Percentiles rank a stretch among this genome's conserved stretches.
These are phyloP conservation scores for Elmis aenea DNA, from an alignment of 2,888 invertebrate species.

Conservation along the genomic window DNA sequence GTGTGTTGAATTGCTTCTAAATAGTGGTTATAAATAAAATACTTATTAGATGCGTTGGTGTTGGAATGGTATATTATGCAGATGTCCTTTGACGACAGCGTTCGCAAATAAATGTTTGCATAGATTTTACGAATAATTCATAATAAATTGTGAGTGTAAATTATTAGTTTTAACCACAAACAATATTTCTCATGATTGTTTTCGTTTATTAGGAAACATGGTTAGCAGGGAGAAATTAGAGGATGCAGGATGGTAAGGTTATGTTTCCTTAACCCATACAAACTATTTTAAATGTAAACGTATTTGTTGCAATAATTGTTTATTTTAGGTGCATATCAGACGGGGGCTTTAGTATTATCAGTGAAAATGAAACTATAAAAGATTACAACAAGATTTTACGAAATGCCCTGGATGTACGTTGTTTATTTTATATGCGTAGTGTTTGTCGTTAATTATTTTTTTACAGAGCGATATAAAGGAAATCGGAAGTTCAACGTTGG, in stretches of 20 bases:
- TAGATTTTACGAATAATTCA: too few relatives aligned
- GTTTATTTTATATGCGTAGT: conserved; percentile 7
- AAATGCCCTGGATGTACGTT: conserved; percentile 67
- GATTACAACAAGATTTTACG: conserved; percentile 50
- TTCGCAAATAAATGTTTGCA: too few relatives aligned
- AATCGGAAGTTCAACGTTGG: conserved; percentile 69
- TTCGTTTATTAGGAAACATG: too few relatives aligned
- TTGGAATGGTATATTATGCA: too few relatives aligned
- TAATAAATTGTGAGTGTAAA: too few relatives aligned
- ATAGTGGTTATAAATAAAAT: too few relatives aligned
- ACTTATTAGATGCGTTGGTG: too few relatives aligned
- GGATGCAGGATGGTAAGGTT: conserved; percentile 45
- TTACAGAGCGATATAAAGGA: conserved; percentile 73
- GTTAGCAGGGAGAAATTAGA: conserved; percentile 1
- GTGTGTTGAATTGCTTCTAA: too few relatives aligned
- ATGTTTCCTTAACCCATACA: conserved; percentile 43
- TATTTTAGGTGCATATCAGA: conserved; percentile 66
- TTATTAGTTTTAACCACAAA: too few relatives aligned
- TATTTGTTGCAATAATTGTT: too few relatives aligned
- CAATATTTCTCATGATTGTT: too few relatives aligned
- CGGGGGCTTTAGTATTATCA: conserved; percentile 63
- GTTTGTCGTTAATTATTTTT: conserved; percentile 16
- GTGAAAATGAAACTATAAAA: conserved; percentile 57
- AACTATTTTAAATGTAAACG: conserved; percentile 31
- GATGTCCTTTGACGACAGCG: too few relatives aligned